Conservation (phyloP, 1,140 invertebrate species). For the Ostrea edulis region DNA sequence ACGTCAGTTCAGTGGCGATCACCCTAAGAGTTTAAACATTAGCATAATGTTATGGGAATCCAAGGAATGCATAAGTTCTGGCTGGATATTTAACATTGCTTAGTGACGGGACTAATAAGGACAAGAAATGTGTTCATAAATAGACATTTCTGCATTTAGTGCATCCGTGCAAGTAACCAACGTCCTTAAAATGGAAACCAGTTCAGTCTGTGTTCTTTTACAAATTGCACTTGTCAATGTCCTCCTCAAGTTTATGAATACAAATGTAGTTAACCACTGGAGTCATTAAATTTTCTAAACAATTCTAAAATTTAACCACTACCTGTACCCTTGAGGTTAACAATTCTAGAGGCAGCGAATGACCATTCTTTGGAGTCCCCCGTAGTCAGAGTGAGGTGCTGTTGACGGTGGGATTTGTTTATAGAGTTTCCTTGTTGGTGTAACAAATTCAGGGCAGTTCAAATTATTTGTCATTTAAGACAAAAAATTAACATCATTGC, state of each 20-base stretch:
- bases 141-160: neutral
- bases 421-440: neutral
- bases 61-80: neutral
- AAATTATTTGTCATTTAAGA: neutral
- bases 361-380: neutral
- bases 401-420: neutral
- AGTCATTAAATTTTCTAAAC: neutral
- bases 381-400: neutral
- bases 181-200: neutral
- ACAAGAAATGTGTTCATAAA: neutral
- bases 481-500: neutral
- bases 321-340: neutral
- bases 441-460: neutral
- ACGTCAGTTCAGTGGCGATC: neutral
- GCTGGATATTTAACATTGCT: neutral
- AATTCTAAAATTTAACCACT: neutral
- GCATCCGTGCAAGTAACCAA: neutral
- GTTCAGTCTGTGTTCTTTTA: neutral
- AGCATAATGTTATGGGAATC: constrained; percentile 25
- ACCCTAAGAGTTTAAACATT: constrained; percentile 15
- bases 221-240: neutral
- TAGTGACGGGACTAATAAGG: neutral
- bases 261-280: neutral
- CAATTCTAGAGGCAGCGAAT: neutral
- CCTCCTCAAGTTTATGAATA: neutral